These are phyloP conservation scores for Smutsia gigantea DNA, from an alignment of 2,797 vertebrate genomes.

Conservation along the genomic window DNA sequence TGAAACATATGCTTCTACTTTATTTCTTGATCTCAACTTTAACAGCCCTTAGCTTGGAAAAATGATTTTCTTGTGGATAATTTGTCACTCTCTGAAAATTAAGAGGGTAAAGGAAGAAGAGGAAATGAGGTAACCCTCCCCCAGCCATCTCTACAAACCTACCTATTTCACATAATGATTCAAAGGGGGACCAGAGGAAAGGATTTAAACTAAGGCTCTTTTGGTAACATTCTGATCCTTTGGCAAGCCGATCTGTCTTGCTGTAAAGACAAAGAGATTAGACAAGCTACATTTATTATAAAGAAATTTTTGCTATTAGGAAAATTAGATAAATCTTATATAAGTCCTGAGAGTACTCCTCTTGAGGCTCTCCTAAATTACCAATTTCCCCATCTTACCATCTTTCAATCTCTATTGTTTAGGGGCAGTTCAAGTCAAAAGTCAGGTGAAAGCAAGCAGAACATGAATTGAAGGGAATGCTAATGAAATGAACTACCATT, in stretches of 20 bases:
- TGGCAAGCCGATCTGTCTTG: conserved; percentile 97
- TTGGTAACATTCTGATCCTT: conserved; percentile 99
- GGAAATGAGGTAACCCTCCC: neutral
- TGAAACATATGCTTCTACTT: conserved; percentile 20
- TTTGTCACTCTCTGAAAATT: conserved; percentile 47
- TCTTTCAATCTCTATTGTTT: conserved; percentile 9
- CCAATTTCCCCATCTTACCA: conserved; percentile 1
- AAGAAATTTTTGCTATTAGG: conserved; percentile 46
- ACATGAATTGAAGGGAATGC: conserved; percentile 34
- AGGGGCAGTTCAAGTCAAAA: conserved; percentile 30
- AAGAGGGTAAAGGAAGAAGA: neutral
- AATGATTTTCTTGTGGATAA: conserved; percentile 40
- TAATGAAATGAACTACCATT: conserved; percentile 12
- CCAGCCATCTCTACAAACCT: conserved; percentile 77
- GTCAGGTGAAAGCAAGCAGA: conserved; percentile 18
- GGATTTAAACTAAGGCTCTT: conserved; percentile 98
- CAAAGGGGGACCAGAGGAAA: conserved; percentile 98
- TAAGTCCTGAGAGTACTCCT: conserved; percentile 47
- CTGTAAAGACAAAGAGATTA: conserved; percentile 86
- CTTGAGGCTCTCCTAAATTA: conserved; percentile 22
- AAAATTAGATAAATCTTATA: conserved; percentile 54
- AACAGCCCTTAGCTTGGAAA: conserved; percentile 34
- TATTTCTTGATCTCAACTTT: conserved; percentile 32
- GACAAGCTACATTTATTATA: conserved; percentile 55
- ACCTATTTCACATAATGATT: conserved; percentile 99